phyloP scores from a whole-genome alignment of 2,113 vertebrate species.

The Oplegnathus fasciatus region DNA sequence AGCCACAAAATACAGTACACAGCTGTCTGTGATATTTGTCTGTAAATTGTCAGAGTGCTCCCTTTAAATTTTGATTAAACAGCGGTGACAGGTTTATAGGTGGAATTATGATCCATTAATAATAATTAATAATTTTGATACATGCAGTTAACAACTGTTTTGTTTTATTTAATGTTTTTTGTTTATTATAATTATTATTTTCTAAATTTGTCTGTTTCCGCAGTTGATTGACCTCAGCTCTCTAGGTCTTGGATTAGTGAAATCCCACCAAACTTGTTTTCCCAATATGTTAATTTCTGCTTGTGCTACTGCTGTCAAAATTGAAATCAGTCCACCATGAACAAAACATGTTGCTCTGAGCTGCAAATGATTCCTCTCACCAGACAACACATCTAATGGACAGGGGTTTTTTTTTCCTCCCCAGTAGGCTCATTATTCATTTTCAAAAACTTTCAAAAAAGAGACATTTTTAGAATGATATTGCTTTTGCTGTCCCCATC shows the following conservation, averaged over 20 bases:
- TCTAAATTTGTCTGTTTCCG: slow-evolving; percentile 4
- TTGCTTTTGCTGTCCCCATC: slow-evolving; percentile 66
- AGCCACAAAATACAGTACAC: no score
- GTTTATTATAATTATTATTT: background rate
- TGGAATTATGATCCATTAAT: no score
- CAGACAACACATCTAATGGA: slow-evolving; percentile 48
- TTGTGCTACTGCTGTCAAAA: slow-evolving; percentile 52
- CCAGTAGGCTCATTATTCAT: slow-evolving; percentile 67
- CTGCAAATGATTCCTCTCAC: slow-evolving; percentile 41
- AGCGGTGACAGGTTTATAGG: no score
- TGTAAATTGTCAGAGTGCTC: no score
- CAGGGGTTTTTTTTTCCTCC: slow-evolving; percentile 15
- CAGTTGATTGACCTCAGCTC: slow-evolving; percentile 26
- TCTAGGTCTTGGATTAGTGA: slow-evolving; percentile 20
- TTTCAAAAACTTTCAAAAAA: slow-evolving; percentile 54
- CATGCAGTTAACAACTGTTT: background rate
- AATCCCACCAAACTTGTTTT: slow-evolving; percentile 46
- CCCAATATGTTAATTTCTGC: slow-evolving; percentile 53
- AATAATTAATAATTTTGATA: background rate
- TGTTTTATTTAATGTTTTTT: background rate
- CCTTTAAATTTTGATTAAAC: no score
- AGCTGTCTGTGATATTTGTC: no score
- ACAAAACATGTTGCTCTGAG: slow-evolving; percentile 37
- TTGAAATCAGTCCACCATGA: slow-evolving; percentile 64
- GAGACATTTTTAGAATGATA: slow-evolving; percentile 63